Conservation (phyloP, 2,113 vertebrate genomes). For the Aspiorhynchus laticeps region DNA sequence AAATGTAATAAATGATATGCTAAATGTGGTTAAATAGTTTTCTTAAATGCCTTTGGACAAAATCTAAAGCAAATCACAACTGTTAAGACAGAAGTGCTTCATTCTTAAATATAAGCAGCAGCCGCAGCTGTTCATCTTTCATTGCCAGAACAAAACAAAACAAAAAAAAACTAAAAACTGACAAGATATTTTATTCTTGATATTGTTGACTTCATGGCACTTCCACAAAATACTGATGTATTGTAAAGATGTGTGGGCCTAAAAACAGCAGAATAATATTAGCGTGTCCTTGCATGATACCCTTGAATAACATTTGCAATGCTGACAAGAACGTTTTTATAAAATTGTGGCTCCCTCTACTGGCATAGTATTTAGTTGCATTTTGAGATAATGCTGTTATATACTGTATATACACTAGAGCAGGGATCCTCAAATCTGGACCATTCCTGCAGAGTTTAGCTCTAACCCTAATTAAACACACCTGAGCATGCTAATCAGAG, state of each 20-base stretch:
- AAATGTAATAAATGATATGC: background rate
- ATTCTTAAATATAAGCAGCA: background rate
- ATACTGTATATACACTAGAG: too few relatives aligned
- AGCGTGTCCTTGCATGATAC: background rate
- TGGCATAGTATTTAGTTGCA: background rate
- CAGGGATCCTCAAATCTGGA: too few relatives aligned
- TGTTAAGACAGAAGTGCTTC: background rate
- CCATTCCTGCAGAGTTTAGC: too few relatives aligned
- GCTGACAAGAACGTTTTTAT: background rate
- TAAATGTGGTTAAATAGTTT: background rate
- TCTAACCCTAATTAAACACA: too few relatives aligned
- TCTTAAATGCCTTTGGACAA: too few relatives aligned
- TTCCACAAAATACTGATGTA: background rate
- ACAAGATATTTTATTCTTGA: background rate
- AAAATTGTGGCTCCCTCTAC: conserved; percentile 36
- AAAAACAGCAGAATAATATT: background rate
- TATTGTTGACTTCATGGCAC: background rate
- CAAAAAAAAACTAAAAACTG: too few relatives aligned
- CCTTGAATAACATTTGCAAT: background rate
- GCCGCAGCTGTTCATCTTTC: too few relatives aligned
- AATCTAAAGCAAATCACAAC: background rate
- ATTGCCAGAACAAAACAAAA: background rate
- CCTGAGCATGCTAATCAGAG: too few relatives aligned
- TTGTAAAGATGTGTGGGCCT: background rate
- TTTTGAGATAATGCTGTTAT: background rate